Evolutionary conservation across 2,113 vertebrate genomes (phyloP), one percentile per base, ranked within the genome.

Genomic region (Micronycteris hirsuta): DNA sequence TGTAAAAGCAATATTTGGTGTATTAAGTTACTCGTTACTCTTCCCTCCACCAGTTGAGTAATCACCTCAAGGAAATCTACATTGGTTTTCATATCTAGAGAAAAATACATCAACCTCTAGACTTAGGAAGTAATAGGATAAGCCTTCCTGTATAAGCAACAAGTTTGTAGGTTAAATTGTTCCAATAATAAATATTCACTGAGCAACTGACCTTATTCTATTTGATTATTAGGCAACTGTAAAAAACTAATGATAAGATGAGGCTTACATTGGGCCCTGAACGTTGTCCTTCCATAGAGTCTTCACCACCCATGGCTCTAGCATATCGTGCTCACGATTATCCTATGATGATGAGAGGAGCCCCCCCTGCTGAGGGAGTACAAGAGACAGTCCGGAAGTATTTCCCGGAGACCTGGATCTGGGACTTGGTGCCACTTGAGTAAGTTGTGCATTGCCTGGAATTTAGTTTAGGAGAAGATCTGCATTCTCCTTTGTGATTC

Each of bases 401-500:
- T 80, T 99, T 99, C 97, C 99, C 99, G 5, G 99, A 99, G 95
- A 99, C 99, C 0, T 99, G 99, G 99, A 98, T 99, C 94, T 99
- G 99, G 99, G 98, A 99, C 52, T 93, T 99, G 16, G 97, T 99
- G 88, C 3, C 97, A 71, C 98, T 99, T 0, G 98, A 99, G 99
- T 99, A 98, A 97, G 98, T 97, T 33, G 13, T 8, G 5, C 70
- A 20, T 43, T 47, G 58, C 28, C 52, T 73, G 33, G 52, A 74
- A 65, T 54, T 78, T 41, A 63, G n/a, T 70, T 16, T n/a, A 41
- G 47, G 36, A 81, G 24, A 87, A 16, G n/a, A 52, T 54, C 4
- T n/a, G 38, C 41, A 28, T 54, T 52, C 33, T 26, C 3, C 38
- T 91, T 43, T 58, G 0, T 31, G 31, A 20, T 38, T 81, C 33